Base-by-base conservation (phyloP, 2,113 vertebrate genomes). In the Peromyscus leucopus region DNA sequence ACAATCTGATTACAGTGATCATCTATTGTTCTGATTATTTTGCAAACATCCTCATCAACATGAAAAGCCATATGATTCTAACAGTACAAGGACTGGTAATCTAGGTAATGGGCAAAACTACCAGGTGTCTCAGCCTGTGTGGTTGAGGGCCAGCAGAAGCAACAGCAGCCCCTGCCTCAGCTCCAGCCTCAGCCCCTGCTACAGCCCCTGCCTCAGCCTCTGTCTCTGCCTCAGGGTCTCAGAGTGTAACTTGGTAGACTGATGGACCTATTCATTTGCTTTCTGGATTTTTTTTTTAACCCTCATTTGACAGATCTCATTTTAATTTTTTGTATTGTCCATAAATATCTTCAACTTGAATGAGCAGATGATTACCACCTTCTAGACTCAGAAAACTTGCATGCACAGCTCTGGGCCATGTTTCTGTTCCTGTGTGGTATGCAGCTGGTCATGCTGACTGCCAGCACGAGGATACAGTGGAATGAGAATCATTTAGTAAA, bases 1-100 rank as follows among this genome's bases (percentile, higher is more conserved):
- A 71, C 87, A 80, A n/a, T 85, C 28, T 94, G 75, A 91, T 92
- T 91, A 94, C 5, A 71, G 59, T 96, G 92, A 89, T 95, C 71
- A 7, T 91, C 55, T 96, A 17, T 93, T 91, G 72, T 95, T 78
- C 61, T 59, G n/a, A 86, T 94, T 94, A 96, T 69, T 96, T 94
- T 95, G 86, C 55, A 59, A 91, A 91, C 9, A 15, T 67, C 22
- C 7, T 89, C 12, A 76, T 91, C 46, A 89, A 91, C 86, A 93
- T 57, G 76, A 93, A 94, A 94, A 89, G 17, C 39, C 83, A 86
- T 94, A 89, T 61, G 65, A 82, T 63, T 93, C 4, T 80, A 42
- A 97, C 2, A 87, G 26, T 89, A 24, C 67, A 75, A 93, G 17
- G 15, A 71, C 71, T 75, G 83, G 93, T 55, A 61, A 91, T 39